These are phyloP conservation scores for Oryctes rhinoceros DNA, from an alignment of 1,140 invertebrate genomes.

Conservation along the genomic window DNA sequence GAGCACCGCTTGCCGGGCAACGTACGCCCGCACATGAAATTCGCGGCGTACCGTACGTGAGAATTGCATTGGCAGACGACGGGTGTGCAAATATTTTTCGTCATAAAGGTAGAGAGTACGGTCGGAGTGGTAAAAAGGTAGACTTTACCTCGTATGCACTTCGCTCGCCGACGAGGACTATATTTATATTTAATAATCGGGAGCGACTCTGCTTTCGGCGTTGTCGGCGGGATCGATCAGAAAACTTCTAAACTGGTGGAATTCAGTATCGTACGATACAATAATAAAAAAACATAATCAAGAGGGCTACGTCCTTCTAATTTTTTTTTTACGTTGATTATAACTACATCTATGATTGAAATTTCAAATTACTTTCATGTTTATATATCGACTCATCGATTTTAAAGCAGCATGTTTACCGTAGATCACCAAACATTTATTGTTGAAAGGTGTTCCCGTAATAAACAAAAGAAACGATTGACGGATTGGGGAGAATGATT, in stretches of 20 bases:
- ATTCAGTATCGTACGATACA: background rate
- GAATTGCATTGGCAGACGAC: background rate
- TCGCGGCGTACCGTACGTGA: background rate
- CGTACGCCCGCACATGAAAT: background rate
- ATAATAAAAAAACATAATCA: background rate
- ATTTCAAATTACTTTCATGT: no score
- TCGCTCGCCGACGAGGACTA: background rate
- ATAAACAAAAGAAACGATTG: no score
- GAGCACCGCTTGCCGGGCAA: background rate
- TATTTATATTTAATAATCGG: conserved; percentile 13
- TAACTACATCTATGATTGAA: no score
- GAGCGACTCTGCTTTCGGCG: background rate
- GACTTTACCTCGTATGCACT: background rate
- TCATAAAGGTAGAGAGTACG: background rate
- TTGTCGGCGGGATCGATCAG: background rate
- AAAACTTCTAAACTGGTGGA: background rate
- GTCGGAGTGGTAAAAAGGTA: background rate
- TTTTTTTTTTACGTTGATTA: no score
- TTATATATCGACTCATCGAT: no score
- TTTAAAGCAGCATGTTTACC: no score
- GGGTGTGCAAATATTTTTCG: background rate
- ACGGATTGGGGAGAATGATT: no score
- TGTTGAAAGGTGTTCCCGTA: no score
- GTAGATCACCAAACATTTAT: no score
- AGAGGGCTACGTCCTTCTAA: no score